phyloP scores from a whole-genome alignment of 2,113 vertebrate species.

The Cryptomyrus ogoouensis region DNA sequence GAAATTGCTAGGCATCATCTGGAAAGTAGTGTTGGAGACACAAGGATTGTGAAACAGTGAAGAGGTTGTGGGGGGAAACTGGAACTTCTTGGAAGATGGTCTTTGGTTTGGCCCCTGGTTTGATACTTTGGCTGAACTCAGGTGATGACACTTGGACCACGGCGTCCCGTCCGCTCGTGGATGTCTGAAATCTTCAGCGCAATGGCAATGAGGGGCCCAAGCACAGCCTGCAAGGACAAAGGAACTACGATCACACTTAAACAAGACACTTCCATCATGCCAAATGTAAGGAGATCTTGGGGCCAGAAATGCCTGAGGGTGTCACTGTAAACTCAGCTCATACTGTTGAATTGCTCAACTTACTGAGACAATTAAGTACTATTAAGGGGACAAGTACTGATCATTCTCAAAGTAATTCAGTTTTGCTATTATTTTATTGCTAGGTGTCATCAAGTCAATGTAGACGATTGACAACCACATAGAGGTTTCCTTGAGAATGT shows the following conservation, averaged over 20 bases:
- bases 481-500: not conserved
- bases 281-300: not conserved
- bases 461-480: not conserved
- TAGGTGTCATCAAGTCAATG: not conserved
- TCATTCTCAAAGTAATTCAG: not conserved
- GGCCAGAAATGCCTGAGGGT: not conserved
- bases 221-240: constrained; percentile 68
- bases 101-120: constrained; percentile 56
- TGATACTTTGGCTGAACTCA: constrained; percentile 54
- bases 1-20: not conserved
- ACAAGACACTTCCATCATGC: not conserved
- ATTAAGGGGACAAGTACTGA: not conserved
- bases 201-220: constrained; percentile 94
- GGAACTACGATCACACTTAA: not conserved
- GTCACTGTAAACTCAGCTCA: not conserved
- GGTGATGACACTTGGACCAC: constrained; percentile 91
- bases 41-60: not conserved
- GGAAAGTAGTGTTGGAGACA: not conserved
- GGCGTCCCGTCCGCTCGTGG: constrained; percentile 86
- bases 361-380: not conserved
- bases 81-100: constrained; percentile 7
- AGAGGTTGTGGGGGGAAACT: not conserved
- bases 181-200: constrained; percentile 95
- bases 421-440: not conserved
- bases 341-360: not conserved